Base-by-base conservation (phyloP, 2,888 invertebrate species). In the Allacma fusca region DNA sequence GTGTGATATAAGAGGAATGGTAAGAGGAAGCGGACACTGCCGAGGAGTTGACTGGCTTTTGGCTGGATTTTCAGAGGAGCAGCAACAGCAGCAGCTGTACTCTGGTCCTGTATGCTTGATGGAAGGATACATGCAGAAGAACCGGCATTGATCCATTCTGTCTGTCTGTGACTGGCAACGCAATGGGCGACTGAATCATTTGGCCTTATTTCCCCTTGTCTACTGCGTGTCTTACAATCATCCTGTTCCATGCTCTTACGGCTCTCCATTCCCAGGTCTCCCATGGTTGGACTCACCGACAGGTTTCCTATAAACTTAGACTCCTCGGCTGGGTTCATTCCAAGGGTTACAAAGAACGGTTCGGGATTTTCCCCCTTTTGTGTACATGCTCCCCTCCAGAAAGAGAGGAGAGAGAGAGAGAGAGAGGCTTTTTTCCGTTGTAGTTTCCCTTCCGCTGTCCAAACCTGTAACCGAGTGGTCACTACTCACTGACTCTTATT, bases 201-300 rank as follows among this genome's bases (percentile, higher is more conserved):
- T 74, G 73, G 73, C 65, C 73, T 40, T 64, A 64, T 74, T 73
- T 74, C 73, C 73, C 73, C 73, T 64, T 71, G 73, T 59, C 73
- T 74, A 23, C 59, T 74, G 40, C 64, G 73, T 64, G 73, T 64
- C 73, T 74, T 74, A 40, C 64, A 74, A 74, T 74, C 73, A 74
- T 74, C 65, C 43, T 62, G 62, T 62, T 62, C 62, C 62, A 62
- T 24, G 62, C n/a, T 62, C 23, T 50, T 50, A 50, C n/a, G 9
- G 50, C 19, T 5, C 50, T 12, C 50, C 19, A 50, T 50, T n/a
- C 19, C 19, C 2, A 16, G 50, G 16, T 19, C 50, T 50, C 50
- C 50, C 16, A 50, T 13, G 19, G 2, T 50, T 50, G 50, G 50
- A 50, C 50, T 50, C 50, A 34, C 34, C 9, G 9, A 34, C 34